Evolutionary conservation across 2,888 invertebrate species (phyloP), one percentile per base, ranked within the genome.

Genomic region (Mesoligia furuncula): DNA sequence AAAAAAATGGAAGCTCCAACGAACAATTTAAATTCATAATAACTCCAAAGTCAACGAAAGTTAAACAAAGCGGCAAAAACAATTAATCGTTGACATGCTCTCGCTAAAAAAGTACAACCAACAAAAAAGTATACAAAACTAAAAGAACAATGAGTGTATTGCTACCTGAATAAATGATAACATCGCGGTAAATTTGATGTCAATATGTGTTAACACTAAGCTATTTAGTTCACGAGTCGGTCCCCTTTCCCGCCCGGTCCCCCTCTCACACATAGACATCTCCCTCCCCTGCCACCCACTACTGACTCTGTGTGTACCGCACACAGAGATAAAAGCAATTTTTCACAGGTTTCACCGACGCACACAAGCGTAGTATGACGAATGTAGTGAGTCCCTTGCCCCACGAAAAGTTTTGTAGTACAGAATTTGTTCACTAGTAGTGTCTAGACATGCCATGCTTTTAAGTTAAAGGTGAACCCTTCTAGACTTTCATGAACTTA

Each of bases 141-240:
- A 94, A 95, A 94, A 95, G 93, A 92, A 94, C 94, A 95, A 94
- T 94, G 93, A 93, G 93, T 94, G 92, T 94, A 96, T 94, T 93
- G 92, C 93, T 93, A 95, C 95, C 95, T 96, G 96, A 96, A 96
- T 96, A 95, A 96, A 95, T 96, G 96, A 96, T 96, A 96, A 93
- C 94, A 96, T 96, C 95, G 96, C 95, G 96, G 96, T 95, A 95
- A 96, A 96, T 96, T 96, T 96, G 95, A 96, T 96, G 96, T 96
- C 96, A 96, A 96, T 96, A 96, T 96, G 96, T 96, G 96, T 96
- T 96, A 96, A 96, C 96, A 96, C 96, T 96, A 96, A 96, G 96
- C 96, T 96, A 96, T 96, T 96, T 96, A 96, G 96, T 96, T 96
- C 96, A 96, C 95, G 95, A 96, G 93, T 95, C 93, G 91, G 92